Base-by-base conservation (phyloP, 2,888 invertebrate genomes). In the Nebria brevicollis region DNA sequence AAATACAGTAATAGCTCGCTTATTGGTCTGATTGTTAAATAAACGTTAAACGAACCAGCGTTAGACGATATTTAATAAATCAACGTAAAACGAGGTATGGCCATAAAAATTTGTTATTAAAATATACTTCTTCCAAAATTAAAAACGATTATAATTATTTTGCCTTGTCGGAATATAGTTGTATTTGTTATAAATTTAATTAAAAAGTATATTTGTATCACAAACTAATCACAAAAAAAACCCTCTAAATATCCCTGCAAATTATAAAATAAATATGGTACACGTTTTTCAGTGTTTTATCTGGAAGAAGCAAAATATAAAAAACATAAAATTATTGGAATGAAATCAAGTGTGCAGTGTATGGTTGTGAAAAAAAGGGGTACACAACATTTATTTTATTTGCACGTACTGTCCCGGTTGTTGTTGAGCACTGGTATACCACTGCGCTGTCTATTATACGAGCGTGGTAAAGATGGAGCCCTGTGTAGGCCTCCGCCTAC, bases 381-480 rank as follows among this genome's bases (percentile, higher is more conserved):
- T 20, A 54, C 54, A 54, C 54, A 54, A 54, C 54, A 54, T 54
- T 54, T 54, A 43, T 43, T 43, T 20, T 26, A 25, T 70, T 26
- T 26, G 70, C 86, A 88, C 88, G 85, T 88, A 89, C 88, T 88
- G 82, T 87, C 87, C 85, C 84, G 54, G 13, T 54, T 86, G 82
- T 87, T 73, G 70, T 70, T 86, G 81, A 91, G 89, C 85, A 92
- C 91, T 83, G 92, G 92, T 86, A 93, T 93, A 86, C 92, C 92
- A 88, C 91, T 91, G 84, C 92, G 91, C 87, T 92, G 92, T 84
- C 91, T 90, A 54, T 13, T 54, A 88, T 92, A 92, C 85, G 90
- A 91, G 86, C 92, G 89, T 85, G 92, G 91, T 86, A 92, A 89
- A 85, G 92, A 92, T 86, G 92, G 92, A 86, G 90, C 91, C 85